Base-by-base conservation (phyloP, 2,888 invertebrate species). In the Drosophila limbata region DNA sequence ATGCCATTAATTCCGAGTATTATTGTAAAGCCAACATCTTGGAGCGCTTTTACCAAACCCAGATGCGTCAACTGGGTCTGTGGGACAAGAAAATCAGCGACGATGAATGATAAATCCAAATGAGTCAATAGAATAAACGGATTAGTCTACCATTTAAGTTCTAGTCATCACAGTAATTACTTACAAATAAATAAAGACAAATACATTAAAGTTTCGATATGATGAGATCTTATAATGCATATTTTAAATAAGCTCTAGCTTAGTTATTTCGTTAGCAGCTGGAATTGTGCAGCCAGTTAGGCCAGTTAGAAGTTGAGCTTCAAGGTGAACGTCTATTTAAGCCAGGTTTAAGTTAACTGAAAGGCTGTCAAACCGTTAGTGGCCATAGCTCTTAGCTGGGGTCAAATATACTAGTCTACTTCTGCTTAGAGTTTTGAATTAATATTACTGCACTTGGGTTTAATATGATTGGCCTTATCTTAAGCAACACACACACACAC, bases 1-100 rank as follows among this genome's bases (percentile, higher is more conserved):
- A 99, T 93, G 96, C 96, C 15, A 96, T 97, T 0, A 97, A 98
- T 68, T 98, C 98, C 0, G 97, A 97, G 83, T 98, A 98, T 92
- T 99, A 84, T 80, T 96, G 96, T 90, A 98, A 97, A 93, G 99
- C 98, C 2, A 97, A 97, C 90, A 95, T 95, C 0, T 93, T 98
- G 66, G 98, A 98, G 92, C 96, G 97, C 79, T 98, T 97, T 93
- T 98, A 98, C 93, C 96, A 96, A 90, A 95, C 96, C 17, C 97
- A 97, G 93, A 96, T 98, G 96, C 96, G 96, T 89, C 98, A 98
- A 90, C 94, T 95, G 21, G 96, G 96, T 0, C 93, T 97, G 25
- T 96, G 96, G 96, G 96, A 97, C 48, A 19, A 66, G 33, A 15
- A 39, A 51, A 55, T 52, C 19, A 11, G 6, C 37, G 39, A 17